phyloP scores from a whole-genome alignment of 1,140 invertebrate species.

The Harpegnathos saltator region DNA sequence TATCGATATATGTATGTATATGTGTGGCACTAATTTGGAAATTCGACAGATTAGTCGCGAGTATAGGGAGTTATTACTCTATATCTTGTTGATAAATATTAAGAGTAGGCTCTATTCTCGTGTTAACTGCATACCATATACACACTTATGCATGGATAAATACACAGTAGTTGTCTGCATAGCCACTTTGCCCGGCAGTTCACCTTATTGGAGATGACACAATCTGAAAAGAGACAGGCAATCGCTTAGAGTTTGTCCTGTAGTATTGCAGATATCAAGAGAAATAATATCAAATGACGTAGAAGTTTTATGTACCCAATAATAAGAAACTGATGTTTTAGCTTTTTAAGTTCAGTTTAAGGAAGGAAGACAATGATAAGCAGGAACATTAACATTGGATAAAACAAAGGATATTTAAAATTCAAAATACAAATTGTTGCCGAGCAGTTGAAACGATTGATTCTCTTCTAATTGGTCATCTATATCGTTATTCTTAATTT shows the following conservation, averaged over 20 bases:
- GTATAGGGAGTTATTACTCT: background rate
- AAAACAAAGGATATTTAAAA: too few species aligned
- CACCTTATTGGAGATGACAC: conserved; percentile 32
- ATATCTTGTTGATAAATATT: background rate
- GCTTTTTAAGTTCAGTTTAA: too few species aligned
- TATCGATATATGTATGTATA: background rate
- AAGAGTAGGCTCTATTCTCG: conserved; percentile 4
- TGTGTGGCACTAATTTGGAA: background rate
- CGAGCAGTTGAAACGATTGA: background rate
- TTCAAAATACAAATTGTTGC: background rate
- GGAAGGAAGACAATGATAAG: too few species aligned
- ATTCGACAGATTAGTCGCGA: background rate
- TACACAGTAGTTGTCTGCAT: background rate
- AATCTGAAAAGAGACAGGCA: conserved; percentile 36
- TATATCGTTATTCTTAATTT: conserved; percentile 16
- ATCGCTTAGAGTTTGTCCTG: too few species aligned
- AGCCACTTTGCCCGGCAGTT: background rate
- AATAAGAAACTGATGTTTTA: too few species aligned
- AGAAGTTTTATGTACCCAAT: too few species aligned
- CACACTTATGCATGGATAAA: background rate
- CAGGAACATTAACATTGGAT: too few species aligned
- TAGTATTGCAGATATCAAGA: background rate
- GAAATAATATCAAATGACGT: background rate
- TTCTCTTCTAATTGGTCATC: too few species aligned
- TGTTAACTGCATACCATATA: background rate